These are phyloP conservation scores for Charadrius vociferus DNA, from an alignment of 2,113 vertebrate genomes.

Conservation along the genomic window DNA sequence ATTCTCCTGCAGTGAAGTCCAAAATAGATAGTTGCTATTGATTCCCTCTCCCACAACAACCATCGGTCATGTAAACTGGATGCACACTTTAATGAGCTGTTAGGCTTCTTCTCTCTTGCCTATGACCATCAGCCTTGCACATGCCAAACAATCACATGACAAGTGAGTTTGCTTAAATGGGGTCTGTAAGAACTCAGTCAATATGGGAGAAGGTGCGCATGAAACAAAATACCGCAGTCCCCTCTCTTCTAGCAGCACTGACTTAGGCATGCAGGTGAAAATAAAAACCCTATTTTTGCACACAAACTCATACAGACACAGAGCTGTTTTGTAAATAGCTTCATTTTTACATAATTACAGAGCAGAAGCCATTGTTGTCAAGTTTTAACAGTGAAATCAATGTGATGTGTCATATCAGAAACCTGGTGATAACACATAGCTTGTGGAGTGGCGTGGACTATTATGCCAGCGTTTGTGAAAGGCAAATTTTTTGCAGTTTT, in stretches of 20 bases:
- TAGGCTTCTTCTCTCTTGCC: neutral
- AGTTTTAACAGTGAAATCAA: neutral
- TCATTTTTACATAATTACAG: neutral
- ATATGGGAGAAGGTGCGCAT: rapidly evolving
- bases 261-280: neutral
- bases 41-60: neutral
- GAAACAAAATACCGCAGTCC: rapidly evolving
- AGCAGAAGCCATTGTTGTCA: neutral
- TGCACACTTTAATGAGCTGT: neutral
- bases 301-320: neutral
- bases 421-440: neutral
- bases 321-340: neutral
- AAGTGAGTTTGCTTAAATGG: neutral
- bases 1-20: neutral
- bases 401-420: neutral
- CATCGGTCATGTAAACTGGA: neutral
- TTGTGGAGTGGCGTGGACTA: neutral
- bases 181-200: neutral
- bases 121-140: neutral
- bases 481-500: neutral
- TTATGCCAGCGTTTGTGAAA: neutral
- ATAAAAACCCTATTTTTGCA: neutral
- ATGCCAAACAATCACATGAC: neutral
- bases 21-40: neutral
- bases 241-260: neutral